Evolutionary conservation across 2,113 vertebrate species (phyloP).

Genomic region (Catagonus wagneri): DNA sequence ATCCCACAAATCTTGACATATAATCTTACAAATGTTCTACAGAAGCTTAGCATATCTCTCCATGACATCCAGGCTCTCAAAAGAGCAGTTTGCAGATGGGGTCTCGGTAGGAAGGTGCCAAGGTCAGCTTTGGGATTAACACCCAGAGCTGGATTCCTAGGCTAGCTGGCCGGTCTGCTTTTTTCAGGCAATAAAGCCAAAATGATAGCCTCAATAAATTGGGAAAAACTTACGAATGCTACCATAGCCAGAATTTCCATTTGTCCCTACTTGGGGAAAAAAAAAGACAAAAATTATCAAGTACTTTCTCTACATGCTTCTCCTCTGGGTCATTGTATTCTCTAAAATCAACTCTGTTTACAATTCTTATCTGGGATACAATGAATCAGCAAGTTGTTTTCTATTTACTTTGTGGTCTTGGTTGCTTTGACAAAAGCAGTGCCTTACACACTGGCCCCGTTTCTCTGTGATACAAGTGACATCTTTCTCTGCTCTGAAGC

Average conservation of each 20-base stretch:
- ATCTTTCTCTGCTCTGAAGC: not conserved
- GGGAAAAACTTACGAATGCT: not conserved
- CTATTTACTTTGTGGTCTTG: not conserved
- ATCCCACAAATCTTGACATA: not conserved
- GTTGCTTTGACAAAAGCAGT: not conserved
- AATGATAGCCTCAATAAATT: not conserved
- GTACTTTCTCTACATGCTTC: not conserved
- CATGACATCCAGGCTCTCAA: not conserved
- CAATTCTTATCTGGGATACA: not conserved
- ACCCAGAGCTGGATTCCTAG: not conserved
- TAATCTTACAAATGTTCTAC: not conserved
- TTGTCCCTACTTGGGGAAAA: not conserved
- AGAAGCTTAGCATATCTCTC: not conserved
- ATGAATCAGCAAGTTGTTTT: not conserved
- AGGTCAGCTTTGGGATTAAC: not conserved
- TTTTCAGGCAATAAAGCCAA: not conserved
- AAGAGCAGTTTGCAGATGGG: not conserved
- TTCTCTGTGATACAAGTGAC: fast-evolving
- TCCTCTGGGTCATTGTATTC: not conserved
- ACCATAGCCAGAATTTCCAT: not conserved
- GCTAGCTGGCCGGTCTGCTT: not conserved
- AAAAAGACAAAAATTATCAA: not conserved
- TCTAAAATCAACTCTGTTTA: not conserved
- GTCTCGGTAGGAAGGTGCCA: not conserved
- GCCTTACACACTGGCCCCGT: fast-evolving